Evolutionary conservation across 2,888 invertebrate species (phyloP).

Genomic region (Scaptomyza flava): DNA sequence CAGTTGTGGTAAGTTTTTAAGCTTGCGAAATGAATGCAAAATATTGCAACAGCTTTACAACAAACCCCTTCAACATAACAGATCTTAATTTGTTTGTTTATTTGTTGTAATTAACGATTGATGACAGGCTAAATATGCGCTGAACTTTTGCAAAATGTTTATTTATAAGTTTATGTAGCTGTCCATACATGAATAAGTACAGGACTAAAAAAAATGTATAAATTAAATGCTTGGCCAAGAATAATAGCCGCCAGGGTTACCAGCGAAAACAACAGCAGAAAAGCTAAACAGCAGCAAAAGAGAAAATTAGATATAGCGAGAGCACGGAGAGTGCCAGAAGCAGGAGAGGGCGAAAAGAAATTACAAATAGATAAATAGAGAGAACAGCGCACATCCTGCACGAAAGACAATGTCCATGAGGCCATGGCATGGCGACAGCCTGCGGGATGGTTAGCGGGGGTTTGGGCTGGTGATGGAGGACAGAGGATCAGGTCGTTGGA

Average conservation of each 20-base stretch:
- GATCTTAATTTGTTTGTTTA: not conserved
- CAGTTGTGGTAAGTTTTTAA: too few relatives aligned
- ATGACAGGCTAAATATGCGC: not conserved
- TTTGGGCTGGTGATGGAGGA: not conserved
- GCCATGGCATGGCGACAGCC: conserved; percentile 1
- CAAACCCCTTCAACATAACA: too few relatives aligned
- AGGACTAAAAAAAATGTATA: conserved; percentile 45
- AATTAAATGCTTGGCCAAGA: conserved; percentile 46
- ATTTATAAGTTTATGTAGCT: conserved; percentile 29
- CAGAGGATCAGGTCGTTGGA: conserved; percentile 13
- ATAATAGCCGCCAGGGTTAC: conserved; percentile 52
- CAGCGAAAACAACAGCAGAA: conserved; percentile 29
- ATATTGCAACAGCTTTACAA: too few relatives aligned
- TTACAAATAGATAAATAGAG: conserved; percentile 48
- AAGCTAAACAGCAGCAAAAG: conserved; percentile 17
- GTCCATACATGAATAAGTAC: conserved; percentile 44
- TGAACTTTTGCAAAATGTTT: conserved; percentile 40
- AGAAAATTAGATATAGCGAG: not conserved
- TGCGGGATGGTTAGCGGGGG: too few relatives aligned
- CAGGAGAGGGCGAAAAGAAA: conserved; percentile 11
- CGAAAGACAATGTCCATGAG: conserved; percentile 36
- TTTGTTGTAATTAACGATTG: conserved; percentile 20
- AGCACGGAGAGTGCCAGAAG: not conserved
- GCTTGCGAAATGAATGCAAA: too few relatives aligned
- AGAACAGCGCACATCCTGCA: conserved; percentile 36